phyloP scores from a whole-genome alignment of 2,888 invertebrate genomes.

The Siphlonurus alternatus region DNA sequence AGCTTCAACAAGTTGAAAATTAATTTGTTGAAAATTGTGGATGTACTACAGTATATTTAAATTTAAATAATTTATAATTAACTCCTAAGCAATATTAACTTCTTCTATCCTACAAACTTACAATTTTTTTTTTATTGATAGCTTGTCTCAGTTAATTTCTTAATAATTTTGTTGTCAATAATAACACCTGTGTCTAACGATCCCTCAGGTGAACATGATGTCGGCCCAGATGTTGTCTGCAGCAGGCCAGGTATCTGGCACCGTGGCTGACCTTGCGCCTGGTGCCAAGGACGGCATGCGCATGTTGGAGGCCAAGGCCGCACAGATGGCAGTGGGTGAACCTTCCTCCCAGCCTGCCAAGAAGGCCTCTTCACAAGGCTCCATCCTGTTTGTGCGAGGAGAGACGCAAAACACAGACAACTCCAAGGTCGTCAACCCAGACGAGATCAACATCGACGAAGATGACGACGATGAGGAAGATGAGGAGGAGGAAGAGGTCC shows the following conservation, averaged over 20 bases:
- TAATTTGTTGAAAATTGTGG: no score
- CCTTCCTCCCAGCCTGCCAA: not conserved
- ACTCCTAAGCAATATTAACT: no score
- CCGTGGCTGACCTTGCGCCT: slow-evolving; percentile 53
- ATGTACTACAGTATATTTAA: no score
- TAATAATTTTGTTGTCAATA: not conserved
- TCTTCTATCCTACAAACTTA: no score
- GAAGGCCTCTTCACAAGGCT: slow-evolving; percentile 25
- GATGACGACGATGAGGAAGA: slow-evolving; percentile 45
- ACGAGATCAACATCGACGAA: slow-evolving; percentile 72
- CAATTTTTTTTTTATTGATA: not conserved
- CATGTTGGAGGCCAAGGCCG: slow-evolving; percentile 65
- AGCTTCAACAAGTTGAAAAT: no score
- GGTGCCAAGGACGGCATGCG: slow-evolving; percentile 77
- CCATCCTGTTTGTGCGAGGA: slow-evolving; percentile 75
- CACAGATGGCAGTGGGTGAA: slow-evolving; percentile 1
- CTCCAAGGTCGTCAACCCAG: slow-evolving; percentile 60
- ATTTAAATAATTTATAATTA: no score
- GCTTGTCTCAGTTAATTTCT: not conserved
- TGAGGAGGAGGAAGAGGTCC: slow-evolving; percentile 33
- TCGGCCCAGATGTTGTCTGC: slow-evolving; percentile 91
- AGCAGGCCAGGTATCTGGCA: slow-evolving; percentile 43
- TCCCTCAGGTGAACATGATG: slow-evolving; percentile 78
- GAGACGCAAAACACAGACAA: slow-evolving; percentile 54
- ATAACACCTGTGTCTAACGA: not conserved